Conservation (phyloP, 2,113 vertebrate genomes). For the Rhinichthys klamathensis region DNA sequence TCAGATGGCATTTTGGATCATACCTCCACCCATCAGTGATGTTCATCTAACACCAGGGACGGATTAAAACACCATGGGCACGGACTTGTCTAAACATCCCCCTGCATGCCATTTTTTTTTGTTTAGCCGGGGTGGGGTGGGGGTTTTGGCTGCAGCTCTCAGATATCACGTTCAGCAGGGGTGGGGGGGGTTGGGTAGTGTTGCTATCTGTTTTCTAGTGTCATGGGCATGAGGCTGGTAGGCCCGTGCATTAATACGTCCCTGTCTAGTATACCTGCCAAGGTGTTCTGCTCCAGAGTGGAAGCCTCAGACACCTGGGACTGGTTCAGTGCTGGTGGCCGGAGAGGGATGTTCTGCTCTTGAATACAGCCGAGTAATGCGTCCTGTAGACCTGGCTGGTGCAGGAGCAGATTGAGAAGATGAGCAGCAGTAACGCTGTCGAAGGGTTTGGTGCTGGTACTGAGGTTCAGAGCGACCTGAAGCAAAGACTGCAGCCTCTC, state of each 20-base stretch:
- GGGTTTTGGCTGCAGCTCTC: no score
- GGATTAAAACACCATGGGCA: no score
- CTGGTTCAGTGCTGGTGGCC: conserved; percentile 46
- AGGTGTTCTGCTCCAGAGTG: conserved; percentile 82
- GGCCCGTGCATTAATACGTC: no score
- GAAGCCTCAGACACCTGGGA: conserved; percentile 54
- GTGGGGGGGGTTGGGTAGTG: no score
- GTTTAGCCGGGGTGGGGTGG: no score
- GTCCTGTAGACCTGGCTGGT: conserved; percentile 73
- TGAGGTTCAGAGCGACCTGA: conserved; percentile 86
- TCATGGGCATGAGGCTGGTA: no score
- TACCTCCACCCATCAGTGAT: background rate
- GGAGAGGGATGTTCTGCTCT: conserved; percentile 58
- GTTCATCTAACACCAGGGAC: background rate
- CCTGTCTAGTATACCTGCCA: conserved; percentile 76
- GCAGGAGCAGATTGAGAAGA: conserved; percentile 85
- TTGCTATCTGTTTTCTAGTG: no score
- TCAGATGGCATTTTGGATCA: background rate
- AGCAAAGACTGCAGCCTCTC: conserved; percentile 75
- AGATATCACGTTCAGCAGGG: no score
- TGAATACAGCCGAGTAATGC: conserved; percentile 69
- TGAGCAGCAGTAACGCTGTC: conserved; percentile 92
- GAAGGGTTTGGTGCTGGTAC: conserved; percentile 91
- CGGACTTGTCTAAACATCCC: no score
- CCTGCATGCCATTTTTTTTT: no score